These are phyloP conservation scores for Plutella xylostella DNA, from an alignment of 2,888 invertebrate genomes.

Conservation along the genomic window DNA sequence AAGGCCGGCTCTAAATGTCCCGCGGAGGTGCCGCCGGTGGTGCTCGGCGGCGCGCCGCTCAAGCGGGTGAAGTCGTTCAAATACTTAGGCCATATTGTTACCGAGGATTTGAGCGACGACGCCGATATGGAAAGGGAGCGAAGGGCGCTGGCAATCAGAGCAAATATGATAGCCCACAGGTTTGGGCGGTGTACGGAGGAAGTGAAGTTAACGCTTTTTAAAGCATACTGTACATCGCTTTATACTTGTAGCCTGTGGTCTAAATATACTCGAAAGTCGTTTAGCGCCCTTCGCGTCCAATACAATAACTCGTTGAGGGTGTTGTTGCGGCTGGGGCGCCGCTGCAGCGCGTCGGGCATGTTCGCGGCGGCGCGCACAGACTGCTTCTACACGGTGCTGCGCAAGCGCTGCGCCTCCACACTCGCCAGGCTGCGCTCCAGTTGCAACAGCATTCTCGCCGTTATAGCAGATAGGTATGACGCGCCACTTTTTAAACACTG, in stretches of 20 bases:
- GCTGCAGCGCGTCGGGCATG: too few species aligned
- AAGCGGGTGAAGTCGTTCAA: background rate
- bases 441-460: too few species aligned
- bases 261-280: background rate
- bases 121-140: background rate
- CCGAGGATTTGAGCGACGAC: background rate
- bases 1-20: background rate
- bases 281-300: conserved; percentile 1
- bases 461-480: too few species aligned
- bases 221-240: conserved; percentile 4
- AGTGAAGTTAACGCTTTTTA: background rate
- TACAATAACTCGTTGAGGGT: background rate
- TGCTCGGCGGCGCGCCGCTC: background rate
- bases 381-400: too few species aligned
- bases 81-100: conserved; percentile 1
- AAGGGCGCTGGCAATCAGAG: background rate
- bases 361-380: too few species aligned
- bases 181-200: background rate
- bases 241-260: conserved; percentile 4
- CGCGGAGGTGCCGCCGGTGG: background rate
- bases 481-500: too few species aligned
- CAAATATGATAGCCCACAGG: background rate
- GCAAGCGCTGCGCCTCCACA: too few species aligned
- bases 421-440: too few species aligned
- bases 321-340: too few species aligned